Percentiles rank a stretch among this genome's conserved stretches.
phyloP scores from a whole-genome alignment of 2,888 invertebrate species.

The Pseudanteris insignis region DNA sequence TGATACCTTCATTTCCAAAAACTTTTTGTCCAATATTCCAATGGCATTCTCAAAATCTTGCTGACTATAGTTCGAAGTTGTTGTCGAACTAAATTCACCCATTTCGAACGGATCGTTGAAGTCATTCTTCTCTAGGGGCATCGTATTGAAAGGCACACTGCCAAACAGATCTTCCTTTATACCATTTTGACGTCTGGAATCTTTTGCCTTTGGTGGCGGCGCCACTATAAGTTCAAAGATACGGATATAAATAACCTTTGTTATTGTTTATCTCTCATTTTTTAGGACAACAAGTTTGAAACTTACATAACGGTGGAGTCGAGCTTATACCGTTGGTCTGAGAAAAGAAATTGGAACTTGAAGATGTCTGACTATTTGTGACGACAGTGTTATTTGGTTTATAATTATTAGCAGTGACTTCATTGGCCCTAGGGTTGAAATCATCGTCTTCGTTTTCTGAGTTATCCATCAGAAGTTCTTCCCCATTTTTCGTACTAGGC shows the following conservation, averaged over 20 bases:
- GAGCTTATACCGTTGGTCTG: constrained; percentile 64
- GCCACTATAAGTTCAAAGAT: constrained; percentile 77
- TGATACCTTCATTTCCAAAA: constrained; percentile 85
- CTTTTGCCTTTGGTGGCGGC: constrained; percentile 82
- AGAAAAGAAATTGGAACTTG: constrained; percentile 67
- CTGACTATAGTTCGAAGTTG: constrained; percentile 67
- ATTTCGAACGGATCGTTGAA: constrained; percentile 85
- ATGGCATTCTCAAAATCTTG: constrained; percentile 78
- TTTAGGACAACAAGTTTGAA: too few species aligned
- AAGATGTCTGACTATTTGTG: constrained; percentile 63
- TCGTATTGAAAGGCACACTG: constrained; percentile 77
- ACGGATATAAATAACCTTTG: too few species aligned
- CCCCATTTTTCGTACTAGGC: constrained; percentile 81
- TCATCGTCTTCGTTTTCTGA: constrained; percentile 79
- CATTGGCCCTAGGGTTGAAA: constrained; percentile 89
- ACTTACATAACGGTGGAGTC: constrained; percentile 78
- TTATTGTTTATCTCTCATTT: too few species aligned
- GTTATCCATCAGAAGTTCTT: constrained; percentile 80
- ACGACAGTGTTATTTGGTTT: constrained; percentile 55
- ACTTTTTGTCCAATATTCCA: constrained; percentile 81
- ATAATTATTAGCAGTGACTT: constrained; percentile 70
- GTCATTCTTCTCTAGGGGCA: constrained; percentile 62
- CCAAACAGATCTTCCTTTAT: constrained; percentile 81
- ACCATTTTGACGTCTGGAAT: constrained; percentile 65
- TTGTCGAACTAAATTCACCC: constrained; percentile 73